Percentiles rank a stretch among this genome's conserved stretches.
Conservation (phyloP, 2,113 vertebrate genomes). For the Petrocephalus microphthalmus region DNA sequence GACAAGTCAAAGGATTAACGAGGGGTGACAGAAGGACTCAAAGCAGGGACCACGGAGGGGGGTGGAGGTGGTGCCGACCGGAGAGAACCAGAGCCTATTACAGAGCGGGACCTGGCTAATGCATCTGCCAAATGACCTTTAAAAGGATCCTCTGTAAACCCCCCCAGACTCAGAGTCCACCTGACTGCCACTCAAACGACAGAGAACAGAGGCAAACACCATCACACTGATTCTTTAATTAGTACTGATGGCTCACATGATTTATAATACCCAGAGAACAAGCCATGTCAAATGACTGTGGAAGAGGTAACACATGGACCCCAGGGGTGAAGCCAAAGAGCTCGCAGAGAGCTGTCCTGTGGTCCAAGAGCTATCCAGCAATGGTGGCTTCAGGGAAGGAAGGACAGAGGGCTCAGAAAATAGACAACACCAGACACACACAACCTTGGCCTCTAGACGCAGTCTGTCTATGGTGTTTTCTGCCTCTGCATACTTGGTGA, state of each 20-base stretch:
- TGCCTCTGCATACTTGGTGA: slow-evolving; percentile 85
- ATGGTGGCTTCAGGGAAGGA: not conserved
- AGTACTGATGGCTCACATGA: not conserved
- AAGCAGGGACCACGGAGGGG: not conserved
- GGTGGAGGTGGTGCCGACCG: not conserved
- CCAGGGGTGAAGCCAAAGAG: not conserved
- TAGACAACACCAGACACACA: not conserved
- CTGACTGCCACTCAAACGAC: not conserved
- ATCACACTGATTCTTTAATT: not conserved
- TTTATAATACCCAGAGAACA: not conserved
- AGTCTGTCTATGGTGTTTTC: slow-evolving; percentile 94
- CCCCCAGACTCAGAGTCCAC: not conserved
- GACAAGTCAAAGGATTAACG: not conserved
- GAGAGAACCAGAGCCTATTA: not conserved
- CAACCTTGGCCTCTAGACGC: slow-evolving; percentile 81
- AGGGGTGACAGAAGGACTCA: not conserved
- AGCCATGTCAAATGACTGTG: not conserved
- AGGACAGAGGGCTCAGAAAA: not conserved
- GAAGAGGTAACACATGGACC: not conserved
- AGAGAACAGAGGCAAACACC: not conserved
- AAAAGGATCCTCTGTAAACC: not conserved
- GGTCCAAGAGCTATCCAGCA: not conserved
- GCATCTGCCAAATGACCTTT: not conserved
- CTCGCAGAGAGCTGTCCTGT: not conserved
- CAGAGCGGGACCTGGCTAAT: not conserved